Base-by-base conservation (phyloP, 2,888 invertebrate genomes). In the Meiosimyza decipiens region DNA sequence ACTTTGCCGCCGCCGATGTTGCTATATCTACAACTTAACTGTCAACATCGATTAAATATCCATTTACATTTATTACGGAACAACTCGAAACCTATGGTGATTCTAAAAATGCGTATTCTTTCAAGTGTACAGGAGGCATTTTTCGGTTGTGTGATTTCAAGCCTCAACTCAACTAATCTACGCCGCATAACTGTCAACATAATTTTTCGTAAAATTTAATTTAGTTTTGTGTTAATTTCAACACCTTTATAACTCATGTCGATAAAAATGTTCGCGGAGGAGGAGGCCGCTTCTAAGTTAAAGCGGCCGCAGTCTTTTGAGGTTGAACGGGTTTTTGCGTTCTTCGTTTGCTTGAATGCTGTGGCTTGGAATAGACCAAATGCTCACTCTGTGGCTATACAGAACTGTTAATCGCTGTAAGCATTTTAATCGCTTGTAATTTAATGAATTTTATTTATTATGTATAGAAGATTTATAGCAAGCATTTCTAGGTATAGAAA, bases 21-120 rank as follows among this genome's bases (percentile, higher is more conserved):
- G 28, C 28, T 28, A 28, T 28, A 28, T 28, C 28, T 28, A 28
- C 28, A 40, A 33, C 78, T 79, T 81, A 83, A 82, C 82, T 83
- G 82, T 82, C 82, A 83, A 79, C 82, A 80, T 76, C 79, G 80
- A 83, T 83, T 83, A 83, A 82, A 82, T 78, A 79, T 77, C 78
- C 82, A 82, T 83, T 83, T 82, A 80, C 83, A 82, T 82, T 70
- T 62, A 74, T 74, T 72, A 50, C 33, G 57, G 68, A 40, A 40
- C 11, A 63, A 50, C 49, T 63, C 49, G n/a, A n/a, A n/a, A n/a
- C n/a, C n/a, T n/a, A n/a, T n/a, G n/a, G n/a, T n/a, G n/a, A n/a
- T n/a, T n/a, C n/a, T n/a, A n/a, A 28, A 57, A 28, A 28, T 18
- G 18, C 16, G 28, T 55, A 55, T 55, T 55, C 55, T 55, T 16